Evolutionary conservation across 2,113 vertebrate genomes (phyloP).

Genomic region (Zapornia atra): DNA sequence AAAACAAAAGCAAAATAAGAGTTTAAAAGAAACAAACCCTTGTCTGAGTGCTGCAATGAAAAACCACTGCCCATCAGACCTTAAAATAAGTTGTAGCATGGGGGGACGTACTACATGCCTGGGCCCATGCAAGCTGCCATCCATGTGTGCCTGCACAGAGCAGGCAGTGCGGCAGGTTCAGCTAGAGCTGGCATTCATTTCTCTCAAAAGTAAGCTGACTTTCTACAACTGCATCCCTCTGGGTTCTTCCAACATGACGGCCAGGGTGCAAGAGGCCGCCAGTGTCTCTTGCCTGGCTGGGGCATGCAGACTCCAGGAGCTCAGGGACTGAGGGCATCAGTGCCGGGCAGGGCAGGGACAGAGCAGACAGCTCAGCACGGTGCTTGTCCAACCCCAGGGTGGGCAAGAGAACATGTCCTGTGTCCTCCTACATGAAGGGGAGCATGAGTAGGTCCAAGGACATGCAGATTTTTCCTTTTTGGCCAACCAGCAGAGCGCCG

Average conservation of each 20-base stretch:
- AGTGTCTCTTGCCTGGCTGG: background rate
- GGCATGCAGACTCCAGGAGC: background rate
- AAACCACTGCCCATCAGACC: background rate
- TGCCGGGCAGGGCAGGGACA: accelerated
- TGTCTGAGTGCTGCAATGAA: background rate
- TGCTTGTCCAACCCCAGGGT: background rate
- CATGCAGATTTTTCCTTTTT: background rate
- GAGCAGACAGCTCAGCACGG: accelerated
- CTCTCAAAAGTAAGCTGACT: background rate
- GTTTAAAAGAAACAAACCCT: background rate
- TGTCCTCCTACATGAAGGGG: background rate
- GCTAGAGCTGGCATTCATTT: background rate
- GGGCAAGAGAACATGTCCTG: accelerated
- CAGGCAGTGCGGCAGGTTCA: background rate
- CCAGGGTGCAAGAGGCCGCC: background rate
- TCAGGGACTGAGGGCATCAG: accelerated
- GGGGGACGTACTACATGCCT: accelerated
- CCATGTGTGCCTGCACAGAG: background rate
- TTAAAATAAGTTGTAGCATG: accelerated
- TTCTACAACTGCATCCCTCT: background rate
- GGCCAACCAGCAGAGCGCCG: background rate
- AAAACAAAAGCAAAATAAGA: background rate
- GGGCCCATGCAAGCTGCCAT: background rate
- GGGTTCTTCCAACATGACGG: background rate
- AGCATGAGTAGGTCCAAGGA: background rate